Evolutionary conservation across 2,888 invertebrate species (phyloP), one percentile per base, ranked within the genome.

Genomic region (Sarcophaga carnaria): DNA sequence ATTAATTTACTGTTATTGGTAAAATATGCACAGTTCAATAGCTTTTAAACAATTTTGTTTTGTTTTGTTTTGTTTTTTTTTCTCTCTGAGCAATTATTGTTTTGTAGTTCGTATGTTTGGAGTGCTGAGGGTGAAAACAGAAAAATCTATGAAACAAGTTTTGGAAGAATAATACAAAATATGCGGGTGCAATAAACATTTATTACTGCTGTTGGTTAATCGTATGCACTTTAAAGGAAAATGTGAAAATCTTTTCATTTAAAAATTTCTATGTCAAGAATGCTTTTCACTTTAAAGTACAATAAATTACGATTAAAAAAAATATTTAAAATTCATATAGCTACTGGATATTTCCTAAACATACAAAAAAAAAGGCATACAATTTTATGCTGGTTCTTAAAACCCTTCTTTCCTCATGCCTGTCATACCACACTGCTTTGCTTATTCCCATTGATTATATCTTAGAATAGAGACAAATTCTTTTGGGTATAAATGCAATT

Each of bases 11-110:
- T 85, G 81, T 84, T 81, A 78, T 71, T 76, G 78, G 54, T 69
- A 82, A 76, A 85, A 79, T 75, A 75, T 78, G 76, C 81, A 85
- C 77, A 82, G 85, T 85, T 85, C 85, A 82, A 87, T 82, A 82
- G 63, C 85, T 79, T 83, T 82, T 20, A 60, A 63, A 54, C 67
- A 71, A 25, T 49, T 49, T 67, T 70, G 71, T 54, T 62, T 64
- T 14, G 12, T 14, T 54, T 4, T 14, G 14, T 49, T 27, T 5
- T n/a, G n/a, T n/a, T 37, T 10, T 2, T 2, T 37, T 37, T 37
- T 1, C 37, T 37, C 37, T 37, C 37, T 37, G 3, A 37, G 37
- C 37, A 37, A 37, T 37, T 37, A 37, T 37, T 37, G 37, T 37
- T 37, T 37, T 37, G 2, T 37, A 8, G 37, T 37, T 37, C 10